These are phyloP conservation scores for Anastatus disparis DNA, from an alignment of 1,140 invertebrate species.

Conservation along the genomic window DNA sequence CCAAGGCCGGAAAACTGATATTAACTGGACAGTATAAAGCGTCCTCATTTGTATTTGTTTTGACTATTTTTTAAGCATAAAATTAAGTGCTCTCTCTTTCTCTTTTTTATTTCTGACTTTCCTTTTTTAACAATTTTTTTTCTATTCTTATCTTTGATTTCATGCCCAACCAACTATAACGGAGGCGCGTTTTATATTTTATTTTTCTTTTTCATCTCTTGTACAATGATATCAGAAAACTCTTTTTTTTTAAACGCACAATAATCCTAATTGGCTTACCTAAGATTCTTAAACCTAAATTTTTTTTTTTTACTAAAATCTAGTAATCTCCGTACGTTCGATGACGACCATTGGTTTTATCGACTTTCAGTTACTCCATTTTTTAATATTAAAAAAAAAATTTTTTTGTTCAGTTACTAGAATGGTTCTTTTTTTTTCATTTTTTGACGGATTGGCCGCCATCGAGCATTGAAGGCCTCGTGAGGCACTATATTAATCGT, in stretches of 20 bases:
- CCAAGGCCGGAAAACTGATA: conserved; percentile 15
- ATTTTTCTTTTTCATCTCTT: background rate
- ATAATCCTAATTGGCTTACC: conserved; percentile 51
- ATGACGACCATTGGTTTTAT: conserved; percentile 54
- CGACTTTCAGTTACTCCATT: conserved; percentile 18
- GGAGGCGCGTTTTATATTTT: background rate
- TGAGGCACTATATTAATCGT: conserved; percentile 62
- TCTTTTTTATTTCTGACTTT: background rate
- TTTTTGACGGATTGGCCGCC: conserved; percentile 46
- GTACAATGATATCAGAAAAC: conserved; percentile 1
- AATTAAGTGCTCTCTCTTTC: conserved; percentile 4
- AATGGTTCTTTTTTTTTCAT: background rate
- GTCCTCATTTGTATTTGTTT: background rate
- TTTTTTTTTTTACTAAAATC: conserved; percentile 55
- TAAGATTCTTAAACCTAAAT: conserved; percentile 55
- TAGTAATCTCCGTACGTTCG: conserved; percentile 64
- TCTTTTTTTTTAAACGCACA: conserved; percentile 25
- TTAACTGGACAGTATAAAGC: conserved; percentile 2
- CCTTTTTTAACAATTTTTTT: background rate
- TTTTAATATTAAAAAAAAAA: conserved; percentile 1
- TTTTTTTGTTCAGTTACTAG: background rate
- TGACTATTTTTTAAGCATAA: no score
- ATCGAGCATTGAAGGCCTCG: conserved; percentile 63
- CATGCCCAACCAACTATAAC: background rate
- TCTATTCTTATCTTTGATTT: conserved; percentile 5